Percentiles rank a stretch among this genome's conserved stretches.
These are phyloP conservation scores for Notospermus geniculatus DNA, from an alignment of 1,140 invertebrate species.

Conservation along the genomic window DNA sequence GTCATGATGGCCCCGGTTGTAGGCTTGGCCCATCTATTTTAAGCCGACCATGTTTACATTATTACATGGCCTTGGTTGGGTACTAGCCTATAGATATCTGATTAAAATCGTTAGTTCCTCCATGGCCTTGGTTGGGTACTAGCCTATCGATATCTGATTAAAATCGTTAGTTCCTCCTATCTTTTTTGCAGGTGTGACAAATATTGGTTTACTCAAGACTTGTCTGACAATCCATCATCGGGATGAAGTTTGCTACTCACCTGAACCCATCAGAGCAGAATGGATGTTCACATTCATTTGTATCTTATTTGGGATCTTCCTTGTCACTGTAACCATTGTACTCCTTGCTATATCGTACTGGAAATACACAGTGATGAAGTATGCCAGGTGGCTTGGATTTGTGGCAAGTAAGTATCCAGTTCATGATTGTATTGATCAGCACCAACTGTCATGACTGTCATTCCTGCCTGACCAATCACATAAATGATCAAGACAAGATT, in stretches of 20 bases:
- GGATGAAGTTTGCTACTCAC: slow-evolving; percentile 82
- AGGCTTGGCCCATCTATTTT: too few relatives aligned
- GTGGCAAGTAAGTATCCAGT: slow-evolving; percentile 85
- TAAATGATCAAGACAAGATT: background rate
- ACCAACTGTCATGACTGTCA: too few relatives aligned
- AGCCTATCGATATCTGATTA: too few relatives aligned
- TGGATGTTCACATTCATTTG: slow-evolving; percentile 88
- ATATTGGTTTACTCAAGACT: slow-evolving; percentile 88
- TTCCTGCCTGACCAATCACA: too few relatives aligned
- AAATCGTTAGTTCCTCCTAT: too few relatives aligned
- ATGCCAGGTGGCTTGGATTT: slow-evolving; percentile 93
- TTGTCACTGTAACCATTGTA: slow-evolving; percentile 87
- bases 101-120: too few relatives aligned
- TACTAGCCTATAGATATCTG: too few relatives aligned
- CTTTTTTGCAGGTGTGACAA: slow-evolving; percentile 62
- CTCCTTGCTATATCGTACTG: slow-evolving; percentile 83
- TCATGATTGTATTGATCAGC: background rate
- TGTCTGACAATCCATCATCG: slow-evolving; percentile 89
- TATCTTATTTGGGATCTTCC: slow-evolving; percentile 89
- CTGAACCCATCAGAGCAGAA: slow-evolving; percentile 75
- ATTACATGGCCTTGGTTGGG: too few relatives aligned
- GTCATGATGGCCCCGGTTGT: too few relatives aligned
- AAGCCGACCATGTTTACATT: too few relatives aligned
- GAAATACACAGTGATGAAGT: slow-evolving; percentile 85
- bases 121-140: too few relatives aligned